Evolutionary conservation across 2,888 invertebrate species (phyloP), one percentile per base, ranked within the genome.

Genomic region (Lithophane leautieri): DNA sequence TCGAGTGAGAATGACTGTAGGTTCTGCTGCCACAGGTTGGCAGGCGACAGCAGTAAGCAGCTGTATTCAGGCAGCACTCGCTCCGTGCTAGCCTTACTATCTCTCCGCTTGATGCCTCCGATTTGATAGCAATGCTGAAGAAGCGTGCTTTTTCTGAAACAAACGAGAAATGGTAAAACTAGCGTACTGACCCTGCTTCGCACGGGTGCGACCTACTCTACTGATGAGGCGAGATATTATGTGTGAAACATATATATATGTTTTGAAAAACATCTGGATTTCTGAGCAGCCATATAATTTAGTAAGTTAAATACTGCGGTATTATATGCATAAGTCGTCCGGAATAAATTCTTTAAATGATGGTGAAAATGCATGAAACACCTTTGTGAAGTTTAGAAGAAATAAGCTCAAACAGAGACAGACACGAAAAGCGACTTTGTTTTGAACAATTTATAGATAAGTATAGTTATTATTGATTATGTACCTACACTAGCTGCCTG

Each of bases 11-110:
- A 99, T 61, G 97, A 97, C 89, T 98, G 97, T 50, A 97, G 96
- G 92, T 98, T 98, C 92, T 98, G 98, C 87, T 98, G 98, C 99
- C 99, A 99, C 77, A 99, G 97, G 95, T 99, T 99, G 11, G 99
- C 99, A 0, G 99, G 99, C 1, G 99, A 99, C 14, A 99, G 95
- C 58, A 99, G 96, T 44, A 99, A 97, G 93, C 99, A 99, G 92
- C 98, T 98, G 93, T 99, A 99, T 92, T 99, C 98, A 0, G 99
- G 99, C 82, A 99, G 97, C 73, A 98, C 97, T 42, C 95, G 96
- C 56, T 97, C 97, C 78, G 97, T 96, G 83, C 97, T 97, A 11
- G 97, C 90, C 86, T 94, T 94, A 76, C 93, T 93, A 62, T 97
- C 97, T 19, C 94, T 95, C 69, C 97, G 97, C 89, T 98, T 98